Percentiles rank a stretch among this genome's conserved stretches.
phyloP scores from a whole-genome alignment of 2,113 vertebrate species.

The Sceloporus tristichus region DNA sequence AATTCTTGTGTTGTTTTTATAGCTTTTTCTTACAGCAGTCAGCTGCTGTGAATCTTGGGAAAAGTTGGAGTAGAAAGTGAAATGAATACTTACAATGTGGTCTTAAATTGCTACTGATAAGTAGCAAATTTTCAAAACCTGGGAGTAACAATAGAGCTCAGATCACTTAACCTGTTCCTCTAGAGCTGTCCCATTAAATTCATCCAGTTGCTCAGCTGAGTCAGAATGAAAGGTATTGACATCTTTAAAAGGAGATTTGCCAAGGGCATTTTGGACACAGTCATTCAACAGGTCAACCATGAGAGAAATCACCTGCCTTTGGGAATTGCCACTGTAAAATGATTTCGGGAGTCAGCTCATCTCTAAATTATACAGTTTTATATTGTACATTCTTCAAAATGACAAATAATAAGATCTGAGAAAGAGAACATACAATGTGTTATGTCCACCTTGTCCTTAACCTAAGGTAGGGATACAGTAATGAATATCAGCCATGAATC shows the following conservation, averaged over 20 bases:
- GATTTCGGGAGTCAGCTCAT: background rate
- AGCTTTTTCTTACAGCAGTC: background rate
- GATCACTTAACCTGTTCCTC: background rate
- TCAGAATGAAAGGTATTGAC: background rate
- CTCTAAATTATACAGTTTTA: background rate
- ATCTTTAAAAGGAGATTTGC: background rate
- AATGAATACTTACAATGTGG: background rate
- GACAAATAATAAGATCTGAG: background rate
- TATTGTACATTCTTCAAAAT: no score
- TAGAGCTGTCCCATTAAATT: background rate
- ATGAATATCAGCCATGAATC: no score
- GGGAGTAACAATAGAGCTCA: background rate
- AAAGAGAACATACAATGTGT: background rate
- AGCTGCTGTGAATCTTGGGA: background rate
- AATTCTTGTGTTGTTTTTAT: background rate
- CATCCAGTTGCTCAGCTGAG: background rate
- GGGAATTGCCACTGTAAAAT: background rate
- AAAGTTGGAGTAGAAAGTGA: background rate
- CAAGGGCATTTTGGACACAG: background rate
- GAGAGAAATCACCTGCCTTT: background rate
- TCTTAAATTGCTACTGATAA: slow-evolving; percentile 24
- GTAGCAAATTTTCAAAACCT: background rate
- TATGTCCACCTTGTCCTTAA: no score
- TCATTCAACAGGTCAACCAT: background rate
- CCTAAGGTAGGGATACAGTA: no score